Conservation (phyloP, 2,797 vertebrate genomes). For the Catostomus latipinnis region DNA sequence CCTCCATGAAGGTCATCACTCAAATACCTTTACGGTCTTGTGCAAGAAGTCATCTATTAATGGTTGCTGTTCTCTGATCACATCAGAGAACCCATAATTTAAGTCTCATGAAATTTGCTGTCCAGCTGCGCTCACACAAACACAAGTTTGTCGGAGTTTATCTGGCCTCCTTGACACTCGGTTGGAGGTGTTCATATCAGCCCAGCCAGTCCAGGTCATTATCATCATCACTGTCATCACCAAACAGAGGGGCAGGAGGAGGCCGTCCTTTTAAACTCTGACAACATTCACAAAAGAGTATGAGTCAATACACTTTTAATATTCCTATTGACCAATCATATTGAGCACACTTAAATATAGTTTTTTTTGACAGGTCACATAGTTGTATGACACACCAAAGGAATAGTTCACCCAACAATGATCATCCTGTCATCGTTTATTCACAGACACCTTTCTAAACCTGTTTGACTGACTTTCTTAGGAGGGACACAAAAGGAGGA, state of each 20-base stretch:
- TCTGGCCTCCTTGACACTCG: neutral
- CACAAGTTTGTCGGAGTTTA: neutral
- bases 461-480: too few species aligned
- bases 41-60: neutral
- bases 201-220: conserved; percentile 92
- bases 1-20: neutral
- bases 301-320: neutral
- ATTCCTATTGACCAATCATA: neutral
- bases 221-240: conserved; percentile 87
- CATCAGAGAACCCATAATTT: neutral
- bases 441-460: too few species aligned
- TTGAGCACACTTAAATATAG: too few species aligned
- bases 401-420: too few species aligned
- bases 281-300: conserved; percentile 45
- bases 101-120: neutral
- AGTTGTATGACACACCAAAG: too few species aligned
- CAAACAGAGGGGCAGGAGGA: conserved; percentile 90
- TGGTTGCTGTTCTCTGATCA: neutral
- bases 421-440: too few species aligned
- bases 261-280: conserved; percentile 93
- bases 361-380: too few species aligned
- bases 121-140: neutral
- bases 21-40: conserved; percentile 9
- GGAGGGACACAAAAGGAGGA: too few species aligned
- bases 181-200: conserved; percentile 67